Evolutionary conservation across 2,888 invertebrate species (phyloP), one percentile per base, ranked within the genome.

Genomic region (Drosophila birchii): DNA sequence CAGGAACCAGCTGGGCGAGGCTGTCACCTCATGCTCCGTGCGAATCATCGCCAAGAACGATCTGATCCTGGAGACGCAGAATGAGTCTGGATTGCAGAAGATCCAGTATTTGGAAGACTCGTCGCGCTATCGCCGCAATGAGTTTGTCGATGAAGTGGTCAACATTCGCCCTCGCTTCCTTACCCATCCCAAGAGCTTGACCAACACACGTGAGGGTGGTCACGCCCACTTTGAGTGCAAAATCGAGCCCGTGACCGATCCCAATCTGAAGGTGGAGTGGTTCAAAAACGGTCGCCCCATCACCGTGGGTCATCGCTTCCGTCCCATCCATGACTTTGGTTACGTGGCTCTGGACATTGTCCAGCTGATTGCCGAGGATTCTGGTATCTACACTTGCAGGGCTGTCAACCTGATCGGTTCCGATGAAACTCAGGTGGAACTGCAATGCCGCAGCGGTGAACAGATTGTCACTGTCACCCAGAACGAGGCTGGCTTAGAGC

Each of bases 221-320:
- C 97, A 97, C 90, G 98, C 98, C 53, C 99, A 99, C 92, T 98
- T 99, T 92, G 99, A 99, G 93, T 98, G 98, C 92, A 98, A 98
- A 92, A 94, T 99, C 39, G 98, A 98, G 92, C 99, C 99, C 39
- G 97, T 99, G 11, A 98, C 98, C 8, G 99, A 99, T 93, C 95
- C 99, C 0, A 98, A 98, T 89, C 94, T 99, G 83, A 97, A 97
- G 92, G 98, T 99, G 5, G 98, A 98, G 93, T 99, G 99, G 99
- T 98, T 95, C 91, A 98, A 97, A 91, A 97, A 99, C 92, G 98
- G 98, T 47, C 95, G 96, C 83, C 98, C 98, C 32, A 95, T 99
- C 59, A 98, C 97, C 20, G 95, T 98, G 91, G 98, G 98, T 55
- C 98, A 98, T 91, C 95, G 98, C 89, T 99, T 98, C 94, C 95